phyloP scores from a whole-genome alignment of 2,113 vertebrate species.

The Paradisaea rubra region DNA sequence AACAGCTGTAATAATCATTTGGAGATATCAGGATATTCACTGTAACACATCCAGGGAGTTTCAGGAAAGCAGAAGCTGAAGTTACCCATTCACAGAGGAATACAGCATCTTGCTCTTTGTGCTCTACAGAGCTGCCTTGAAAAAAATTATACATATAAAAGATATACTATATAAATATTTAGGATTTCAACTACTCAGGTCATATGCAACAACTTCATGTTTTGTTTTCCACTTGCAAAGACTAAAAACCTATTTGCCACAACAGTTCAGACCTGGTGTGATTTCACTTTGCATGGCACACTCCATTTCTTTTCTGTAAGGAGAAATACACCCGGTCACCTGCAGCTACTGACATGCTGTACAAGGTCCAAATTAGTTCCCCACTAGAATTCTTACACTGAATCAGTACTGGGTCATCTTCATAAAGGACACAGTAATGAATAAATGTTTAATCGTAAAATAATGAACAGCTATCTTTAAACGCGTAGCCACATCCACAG shows the following conservation, averaged over 20 bases:
- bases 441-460: constrained; percentile 26
- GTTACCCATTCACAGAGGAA: background rate
- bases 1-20: background rate
- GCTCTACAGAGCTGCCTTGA: background rate
- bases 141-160: background rate
- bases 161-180: background rate
- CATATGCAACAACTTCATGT: background rate
- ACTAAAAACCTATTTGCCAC: background rate
- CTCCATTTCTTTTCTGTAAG: background rate
- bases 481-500: background rate
- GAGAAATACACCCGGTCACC: background rate
- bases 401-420: constrained; percentile 11
- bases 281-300: background rate
- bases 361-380: background rate
- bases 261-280: background rate
- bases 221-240: background rate
- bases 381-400: background rate
- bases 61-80: background rate
- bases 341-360: background rate
- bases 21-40: background rate
- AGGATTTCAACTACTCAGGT: background rate
- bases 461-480: constrained; percentile 12
- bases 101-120: background rate
- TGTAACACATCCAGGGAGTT: background rate
- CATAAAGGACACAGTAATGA: constrained; percentile 36